These are phyloP conservation scores for Erethizon dorsatum DNA, from an alignment of 2,797 vertebrate genomes.

Conservation along the genomic window DNA sequence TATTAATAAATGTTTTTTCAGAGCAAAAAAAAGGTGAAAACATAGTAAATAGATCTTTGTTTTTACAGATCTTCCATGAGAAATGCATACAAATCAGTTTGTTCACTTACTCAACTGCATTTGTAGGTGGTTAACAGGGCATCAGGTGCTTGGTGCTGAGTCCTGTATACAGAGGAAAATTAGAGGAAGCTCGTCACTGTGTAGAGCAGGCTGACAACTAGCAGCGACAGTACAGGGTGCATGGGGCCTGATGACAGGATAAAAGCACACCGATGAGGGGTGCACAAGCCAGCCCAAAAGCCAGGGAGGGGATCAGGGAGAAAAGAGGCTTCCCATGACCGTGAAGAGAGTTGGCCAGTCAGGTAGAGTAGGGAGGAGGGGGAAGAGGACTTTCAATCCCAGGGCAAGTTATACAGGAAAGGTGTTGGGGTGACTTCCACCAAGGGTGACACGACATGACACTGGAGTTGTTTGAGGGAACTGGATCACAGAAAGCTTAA, in stretches of 20 bases:
- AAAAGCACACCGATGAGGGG: neutral
- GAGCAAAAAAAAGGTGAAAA: conserved; percentile 55
- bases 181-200: neutral
- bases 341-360: neutral
- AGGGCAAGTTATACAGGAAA: neutral
- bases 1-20: conserved; percentile 72
- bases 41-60: conserved; percentile 40
- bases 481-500: neutral
- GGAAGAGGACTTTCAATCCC: neutral
- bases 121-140: neutral
- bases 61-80: conserved; percentile 35
- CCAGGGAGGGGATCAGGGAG: neutral
- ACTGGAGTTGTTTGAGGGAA: neutral
- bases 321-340: neutral
- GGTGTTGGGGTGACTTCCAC: neutral
- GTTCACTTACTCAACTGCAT: conserved; percentile 56
- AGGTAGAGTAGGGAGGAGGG: neutral
- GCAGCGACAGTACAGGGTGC: neutral
- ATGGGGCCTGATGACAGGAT: no score
- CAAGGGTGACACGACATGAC: neutral
- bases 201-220: neutral
- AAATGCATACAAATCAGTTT: conserved; percentile 56
- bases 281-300: neutral
- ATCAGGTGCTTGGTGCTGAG: neutral
- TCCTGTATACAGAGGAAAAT: neutral